Evolutionary conservation across 2,888 invertebrate species (phyloP).

Genomic region (Rutpela maculata): DNA sequence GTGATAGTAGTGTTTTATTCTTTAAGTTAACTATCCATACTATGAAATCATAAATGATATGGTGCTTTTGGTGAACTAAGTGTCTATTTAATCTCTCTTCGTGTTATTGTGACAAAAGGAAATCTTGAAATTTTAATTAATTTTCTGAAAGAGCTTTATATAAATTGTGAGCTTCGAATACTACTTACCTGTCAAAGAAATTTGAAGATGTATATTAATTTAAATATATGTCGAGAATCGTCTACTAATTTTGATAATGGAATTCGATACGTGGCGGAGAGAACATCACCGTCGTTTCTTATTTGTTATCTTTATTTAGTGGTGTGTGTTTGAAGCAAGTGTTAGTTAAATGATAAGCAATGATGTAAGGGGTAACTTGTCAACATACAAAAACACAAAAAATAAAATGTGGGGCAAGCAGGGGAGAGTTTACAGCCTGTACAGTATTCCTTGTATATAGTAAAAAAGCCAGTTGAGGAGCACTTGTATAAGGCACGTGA

Average conservation of each 20-base stretch:
- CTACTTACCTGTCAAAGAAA: neutral
- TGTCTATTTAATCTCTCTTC: too few relatives aligned
- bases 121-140: neutral
- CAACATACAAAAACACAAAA: constrained; percentile 63
- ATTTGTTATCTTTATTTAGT: constrained; percentile 49
- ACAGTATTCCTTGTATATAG: constrained; percentile 55
- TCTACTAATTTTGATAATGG: neutral
- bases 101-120: neutral
- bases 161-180: neutral
- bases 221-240: neutral
- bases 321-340: constrained; percentile 55
- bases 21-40: too few relatives aligned
- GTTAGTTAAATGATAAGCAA: constrained; percentile 53
- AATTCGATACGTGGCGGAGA: neutral
- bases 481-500: constrained; percentile 51
- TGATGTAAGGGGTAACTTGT: constrained; percentile 48
- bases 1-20: too few relatives aligned
- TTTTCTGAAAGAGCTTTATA: neutral
- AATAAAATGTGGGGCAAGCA: constrained; percentile 64
- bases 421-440: constrained; percentile 60
- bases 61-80: too few relatives aligned
- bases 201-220: neutral
- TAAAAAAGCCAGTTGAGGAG: constrained; percentile 53
- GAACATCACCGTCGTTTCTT: neutral
- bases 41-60: too few relatives aligned